phyloP scores from a whole-genome alignment of 2,888 invertebrate species.

The Sesamia inferens region DNA sequence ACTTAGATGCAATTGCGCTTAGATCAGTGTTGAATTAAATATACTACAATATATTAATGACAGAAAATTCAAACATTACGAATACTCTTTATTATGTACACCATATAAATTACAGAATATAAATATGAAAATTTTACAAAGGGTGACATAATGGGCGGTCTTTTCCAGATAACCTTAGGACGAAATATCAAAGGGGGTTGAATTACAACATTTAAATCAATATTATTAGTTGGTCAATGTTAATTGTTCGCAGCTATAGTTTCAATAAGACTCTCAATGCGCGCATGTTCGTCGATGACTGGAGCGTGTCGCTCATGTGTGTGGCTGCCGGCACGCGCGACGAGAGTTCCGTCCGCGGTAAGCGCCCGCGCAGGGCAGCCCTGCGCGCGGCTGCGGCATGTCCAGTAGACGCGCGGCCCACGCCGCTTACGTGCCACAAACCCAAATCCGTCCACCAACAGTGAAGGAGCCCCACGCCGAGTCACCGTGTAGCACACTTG shows the following conservation, averaged over 20 bases:
- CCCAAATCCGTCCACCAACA: slow-evolving; percentile 80
- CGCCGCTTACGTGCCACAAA: slow-evolving; percentile 85
- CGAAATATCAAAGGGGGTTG: too few relatives aligned
- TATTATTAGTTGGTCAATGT: not conserved
- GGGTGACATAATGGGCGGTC: too few relatives aligned
- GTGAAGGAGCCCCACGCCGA: slow-evolving; percentile 84
- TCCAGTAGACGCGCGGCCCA: slow-evolving; percentile 85
- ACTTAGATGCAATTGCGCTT: not conserved
- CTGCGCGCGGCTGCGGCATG: slow-evolving; percentile 79
- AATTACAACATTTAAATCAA: slow-evolving; percentile 23
- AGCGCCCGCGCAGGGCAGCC: slow-evolving; percentile 83
- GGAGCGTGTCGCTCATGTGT: slow-evolving; percentile 76
- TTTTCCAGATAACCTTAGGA: too few relatives aligned
- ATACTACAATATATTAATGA: not conserved
- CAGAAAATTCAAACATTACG: slow-evolving; percentile 12
- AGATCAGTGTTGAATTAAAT: slow-evolving; percentile 7
- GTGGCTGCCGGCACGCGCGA: slow-evolving; percentile 72
- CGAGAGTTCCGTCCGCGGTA: slow-evolving; percentile 79
- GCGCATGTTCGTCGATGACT: slow-evolving; percentile 71
- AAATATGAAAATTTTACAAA: too few relatives aligned
- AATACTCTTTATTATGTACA: too few relatives aligned
- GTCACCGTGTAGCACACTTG: slow-evolving; percentile 84
- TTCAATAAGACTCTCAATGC: slow-evolving; percentile 86
- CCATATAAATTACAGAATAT: too few relatives aligned
- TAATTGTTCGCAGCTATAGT: slow-evolving; percentile 70